These are phyloP conservation scores for Mythimna impura DNA, from an alignment of 2,888 invertebrate species.

Conservation along the genomic window DNA sequence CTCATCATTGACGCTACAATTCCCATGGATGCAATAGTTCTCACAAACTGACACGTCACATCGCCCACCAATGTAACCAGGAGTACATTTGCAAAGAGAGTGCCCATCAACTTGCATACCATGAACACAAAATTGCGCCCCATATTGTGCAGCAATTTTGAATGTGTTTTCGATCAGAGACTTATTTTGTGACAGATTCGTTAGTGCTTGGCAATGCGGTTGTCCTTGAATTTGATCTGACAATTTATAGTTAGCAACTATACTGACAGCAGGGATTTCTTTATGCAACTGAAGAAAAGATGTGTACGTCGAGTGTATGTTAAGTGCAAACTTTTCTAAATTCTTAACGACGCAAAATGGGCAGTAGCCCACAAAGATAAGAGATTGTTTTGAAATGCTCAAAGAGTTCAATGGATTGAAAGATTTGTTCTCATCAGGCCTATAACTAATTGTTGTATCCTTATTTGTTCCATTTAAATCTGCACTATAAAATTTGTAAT, in stretches of 20 bases:
- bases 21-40: constrained; percentile 93
- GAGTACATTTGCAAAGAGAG: constrained; percentile 90
- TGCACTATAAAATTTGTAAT: background rate
- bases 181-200: constrained; percentile 70
- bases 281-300: background rate
- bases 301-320: background rate
- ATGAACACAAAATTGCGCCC: constrained; percentile 81
- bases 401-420: background rate
- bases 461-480: constrained; percentile 11
- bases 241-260: constrained; percentile 81
- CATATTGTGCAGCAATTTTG: constrained; percentile 73
- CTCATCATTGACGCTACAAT: constrained; percentile 83
- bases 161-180: constrained; percentile 77
- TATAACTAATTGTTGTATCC: accelerated
- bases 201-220: constrained; percentile 73
- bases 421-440: accelerated
- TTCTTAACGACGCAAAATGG: background rate
- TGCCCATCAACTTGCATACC: constrained; percentile 74
- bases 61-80: constrained; percentile 91
- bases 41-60: constrained; percentile 93
- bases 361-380: constrained; percentile 86
- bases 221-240: constrained; percentile 77
- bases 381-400: constrained; percentile 63
- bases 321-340: background rate
- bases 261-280: constrained; percentile 83